Evolutionary conservation across 2,797 vertebrate genomes (phyloP), one percentile per base, ranked within the genome.

Genomic region (Podarcis siculus): DNA sequence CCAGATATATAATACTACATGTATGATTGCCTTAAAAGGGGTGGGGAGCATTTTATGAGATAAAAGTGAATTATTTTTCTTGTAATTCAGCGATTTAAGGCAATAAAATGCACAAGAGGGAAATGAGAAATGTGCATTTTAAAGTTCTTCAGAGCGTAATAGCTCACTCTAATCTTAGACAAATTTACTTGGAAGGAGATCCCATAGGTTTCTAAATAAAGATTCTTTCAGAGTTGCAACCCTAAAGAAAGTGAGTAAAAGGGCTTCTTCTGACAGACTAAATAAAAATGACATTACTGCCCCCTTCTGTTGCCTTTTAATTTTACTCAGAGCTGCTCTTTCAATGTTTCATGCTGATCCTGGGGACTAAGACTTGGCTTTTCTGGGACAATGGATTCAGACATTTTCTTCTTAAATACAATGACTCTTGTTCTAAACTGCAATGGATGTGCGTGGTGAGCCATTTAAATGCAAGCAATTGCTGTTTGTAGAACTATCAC

Each of bases 271-370:
- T 8, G 4, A 80, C 32, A 92, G 83, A 90, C 45, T 81, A 80
- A 88, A 93, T 93, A 90, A 93, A 90, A 35, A 90, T 87, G 89
- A 67, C 93, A 89, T 93, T 90, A 89, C 93, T 95, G 95, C 94
- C 95, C 93, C 94, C 95, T 90, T 84, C 94, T 69, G 95, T 88
- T 39, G 80, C 0, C 1, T 82, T 49, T 15, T 12, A 0, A 9
- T 69, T 78, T 42, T 66, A 32, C 2, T 75, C 45, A 30, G 64
- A 84, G 30, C 30, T 32, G 30, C 21, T 49, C 80, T 49, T 83
- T 8, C 30, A 27, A 4, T 12, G 19, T 77, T 78, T 55, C 5
- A 12, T 37, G 19, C 39, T 49, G 12, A 49, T 73, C 2, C 61
- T 85, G 83, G 73, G 64, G 88, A 2, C 0, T 2, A 85, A 82